Base-by-base conservation (phyloP, 2,888 invertebrate genomes). In the Drosophila macrothrix region DNA sequence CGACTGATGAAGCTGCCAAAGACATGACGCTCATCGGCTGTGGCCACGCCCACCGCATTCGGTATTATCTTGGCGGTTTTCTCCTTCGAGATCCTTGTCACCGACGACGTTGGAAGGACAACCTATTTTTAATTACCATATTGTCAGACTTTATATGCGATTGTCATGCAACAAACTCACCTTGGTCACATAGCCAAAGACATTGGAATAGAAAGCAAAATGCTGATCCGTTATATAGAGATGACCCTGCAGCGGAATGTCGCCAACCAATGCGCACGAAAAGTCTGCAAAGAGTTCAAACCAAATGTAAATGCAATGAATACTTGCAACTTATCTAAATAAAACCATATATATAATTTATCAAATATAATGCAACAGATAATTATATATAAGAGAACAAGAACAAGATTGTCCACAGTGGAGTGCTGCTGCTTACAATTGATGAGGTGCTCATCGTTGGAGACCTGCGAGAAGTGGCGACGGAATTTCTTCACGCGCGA, bases 151-250 rank as follows among this genome's bases (percentile, higher is more conserved):
- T 0, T 46, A 16, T 9, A 16, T 43, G 16, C 22, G 1, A 25
- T 16, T 9, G 25, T 9, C 22, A 9, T 2, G 6, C 22, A 25
- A 16, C 16, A 1, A 10, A 88, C 94, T 94, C 94, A 97, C 97
- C 96, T 97, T 97, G 91, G 98, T 97, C 81, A 98, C 97, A 94
- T 98, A 97, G 91, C 98, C 98, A 93, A 98, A 98, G 71, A 99
- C 98, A 93, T 98, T 98, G 78, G 98, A 98, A 94, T 98, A 98
- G 94, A 98, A 98, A 86, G 98, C 98, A 94, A 98, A 98, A 94
- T 98, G 98, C 93, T 98, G 97, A 92, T 97, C 96, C 77, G 98
- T 98, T 92, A 98, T 97, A 94, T 98, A 98, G 84, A 99, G 95
- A 92, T 97, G 97, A 65, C 98, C 98, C 94, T 98, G 98, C 31